Evolutionary conservation across 2,797 vertebrate genomes (phyloP), one percentile per base, ranked within the genome.

Genomic region (Cottoperca gobio): DNA sequence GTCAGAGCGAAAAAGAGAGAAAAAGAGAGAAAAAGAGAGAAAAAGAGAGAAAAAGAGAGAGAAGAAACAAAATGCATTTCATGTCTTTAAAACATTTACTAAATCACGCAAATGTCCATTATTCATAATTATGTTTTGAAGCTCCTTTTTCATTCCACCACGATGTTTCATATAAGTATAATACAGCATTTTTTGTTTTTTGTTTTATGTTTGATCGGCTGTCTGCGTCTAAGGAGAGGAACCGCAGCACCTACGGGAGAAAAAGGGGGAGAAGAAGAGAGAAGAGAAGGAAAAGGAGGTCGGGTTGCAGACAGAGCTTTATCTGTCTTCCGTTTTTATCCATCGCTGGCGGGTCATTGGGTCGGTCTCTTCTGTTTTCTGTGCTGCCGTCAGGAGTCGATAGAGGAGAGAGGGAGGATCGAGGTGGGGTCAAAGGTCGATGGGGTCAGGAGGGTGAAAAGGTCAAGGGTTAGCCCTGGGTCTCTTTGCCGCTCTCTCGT

Each of bases 401-500:
- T 23, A 42, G 65, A 86, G 69, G 59, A 54, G 70, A 63, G 72
- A 77, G 71, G 89, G 73, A 75, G 78, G 82, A 71, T 79, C 46
- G 73, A 63, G 65, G 72, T 14, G 31, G 78, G 85, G 72, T 82
- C 45, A 84, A 72, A 83, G 85, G 85, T 72, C 1, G 16, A 58
- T 19, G 43, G 71, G 86, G 68, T 59, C 17, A 37, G 72, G 43
- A 73, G 81, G 78, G 50, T 55, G 67, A 55, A 63, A 72, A 74
- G 85, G 66, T 78, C 3, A 8, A 76, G 49, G 39, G 76, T 94
- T 91, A 96, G 85, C 94, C 95, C 70, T 94, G 59, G 67, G 93
- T 93, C 71, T 96, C 95, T 92, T 96, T 96, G 78, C 89, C 77
- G 33, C 90, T 93, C 82, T 96, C 96, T 80, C 94, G 87, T 71